These are phyloP conservation scores for Drosophila yooni DNA, from an alignment of 2,888 invertebrate genomes.

Conservation along the genomic window DNA sequence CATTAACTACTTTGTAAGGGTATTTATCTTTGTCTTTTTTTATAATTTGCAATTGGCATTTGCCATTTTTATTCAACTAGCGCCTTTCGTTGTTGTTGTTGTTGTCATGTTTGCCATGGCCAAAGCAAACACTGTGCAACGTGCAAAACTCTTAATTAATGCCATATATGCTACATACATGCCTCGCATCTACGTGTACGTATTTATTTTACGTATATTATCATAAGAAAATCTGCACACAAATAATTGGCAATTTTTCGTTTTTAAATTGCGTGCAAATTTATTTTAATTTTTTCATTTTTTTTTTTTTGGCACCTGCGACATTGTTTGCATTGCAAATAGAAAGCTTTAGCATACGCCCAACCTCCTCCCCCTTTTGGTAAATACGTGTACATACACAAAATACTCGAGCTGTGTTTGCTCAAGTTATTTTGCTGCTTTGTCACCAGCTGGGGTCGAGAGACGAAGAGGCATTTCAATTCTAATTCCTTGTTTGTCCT, in stretches of 20 bases:
- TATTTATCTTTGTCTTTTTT: slow-evolving; percentile 27
- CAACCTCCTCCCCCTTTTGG: neutral
- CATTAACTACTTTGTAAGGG: slow-evolving; percentile 1
- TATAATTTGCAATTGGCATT: slow-evolving; percentile 37
- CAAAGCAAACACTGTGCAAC: slow-evolving; percentile 59
- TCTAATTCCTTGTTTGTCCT: slow-evolving; percentile 40
- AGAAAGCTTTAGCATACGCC: slow-evolving; percentile 50
- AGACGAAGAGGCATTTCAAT: slow-evolving; percentile 40
- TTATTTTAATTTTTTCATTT: slow-evolving; percentile 66
- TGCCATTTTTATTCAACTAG: slow-evolving; percentile 53
- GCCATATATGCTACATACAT: slow-evolving; percentile 28
- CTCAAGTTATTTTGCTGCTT: slow-evolving; percentile 70
- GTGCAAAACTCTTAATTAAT: slow-evolving; percentile 70
- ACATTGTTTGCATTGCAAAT: slow-evolving; percentile 69
- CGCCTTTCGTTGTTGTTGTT: slow-evolving; percentile 34
- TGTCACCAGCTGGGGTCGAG: slow-evolving; percentile 60
- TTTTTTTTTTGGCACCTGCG: slow-evolving; percentile 58
- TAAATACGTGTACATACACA: slow-evolving; percentile 21
- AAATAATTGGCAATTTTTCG: slow-evolving; percentile 74
- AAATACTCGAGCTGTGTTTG: slow-evolving; percentile 59
- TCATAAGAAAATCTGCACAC: slow-evolving; percentile 50
- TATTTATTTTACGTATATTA: slow-evolving; percentile 24
- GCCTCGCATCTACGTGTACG: slow-evolving; percentile 6
- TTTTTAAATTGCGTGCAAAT: slow-evolving; percentile 77
- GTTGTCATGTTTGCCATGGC: slow-evolving; percentile 49